Evolutionary conservation across 2,113 vertebrate genomes (phyloP).

Genomic region (Eudorcas thomsonii): DNA sequence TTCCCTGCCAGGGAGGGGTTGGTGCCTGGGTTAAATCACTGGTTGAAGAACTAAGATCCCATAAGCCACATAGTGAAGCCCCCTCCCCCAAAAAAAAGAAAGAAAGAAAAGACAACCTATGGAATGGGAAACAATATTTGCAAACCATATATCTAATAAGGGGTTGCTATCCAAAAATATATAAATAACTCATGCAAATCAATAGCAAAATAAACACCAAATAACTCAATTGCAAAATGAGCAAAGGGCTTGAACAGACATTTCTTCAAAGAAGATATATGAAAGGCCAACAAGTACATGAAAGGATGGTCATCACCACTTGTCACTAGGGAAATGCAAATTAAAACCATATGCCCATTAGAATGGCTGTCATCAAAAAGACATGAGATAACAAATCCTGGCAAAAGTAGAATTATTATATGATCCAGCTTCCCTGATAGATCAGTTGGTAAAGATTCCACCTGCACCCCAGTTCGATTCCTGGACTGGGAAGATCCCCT

Average conservation of each 20-base stretch:
- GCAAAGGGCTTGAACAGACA: neutral
- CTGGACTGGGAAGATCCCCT: neutral
- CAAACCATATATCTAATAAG: neutral
- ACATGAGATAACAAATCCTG: neutral
- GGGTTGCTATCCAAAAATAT: neutral
- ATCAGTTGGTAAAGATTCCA: neutral
- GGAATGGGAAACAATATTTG: neutral
- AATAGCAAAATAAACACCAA: neutral
- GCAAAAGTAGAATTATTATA: neutral
- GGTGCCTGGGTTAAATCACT: neutral
- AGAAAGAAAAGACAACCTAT: neutral
- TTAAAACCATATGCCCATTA: neutral
- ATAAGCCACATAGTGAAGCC: neutral
- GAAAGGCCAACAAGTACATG: neutral
- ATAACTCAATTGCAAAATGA: neutral
- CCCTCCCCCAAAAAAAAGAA: rapidly evolving
- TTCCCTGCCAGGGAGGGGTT: neutral
- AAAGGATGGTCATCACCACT: neutral
- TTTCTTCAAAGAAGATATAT: neutral
- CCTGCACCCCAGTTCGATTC: neutral
- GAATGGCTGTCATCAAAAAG: neutral
- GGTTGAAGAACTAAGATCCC: neutral
- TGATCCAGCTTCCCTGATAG: neutral
- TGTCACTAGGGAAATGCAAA: neutral
- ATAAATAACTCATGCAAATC: neutral